phyloP scores from a whole-genome alignment of 2,113 vertebrate genomes.

The Ceratotherium simum region DNA sequence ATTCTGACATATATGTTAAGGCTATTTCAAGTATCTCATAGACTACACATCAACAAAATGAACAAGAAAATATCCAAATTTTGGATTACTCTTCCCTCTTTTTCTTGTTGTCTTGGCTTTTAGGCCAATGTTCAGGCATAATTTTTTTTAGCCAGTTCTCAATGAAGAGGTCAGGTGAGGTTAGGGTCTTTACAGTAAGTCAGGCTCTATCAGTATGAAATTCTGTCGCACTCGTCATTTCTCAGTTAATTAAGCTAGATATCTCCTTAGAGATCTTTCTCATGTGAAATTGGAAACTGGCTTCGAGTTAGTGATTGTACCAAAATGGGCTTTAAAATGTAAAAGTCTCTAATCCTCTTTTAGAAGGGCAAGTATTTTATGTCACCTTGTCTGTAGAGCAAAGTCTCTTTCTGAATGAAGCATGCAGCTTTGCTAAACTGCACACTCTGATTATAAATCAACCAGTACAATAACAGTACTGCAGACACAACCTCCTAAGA shows the following conservation, averaged over 20 bases:
- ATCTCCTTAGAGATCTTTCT: conserved; percentile 74
- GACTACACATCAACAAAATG: background rate
- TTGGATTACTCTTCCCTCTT: background rate
- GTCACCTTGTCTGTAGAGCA: conserved; percentile 71
- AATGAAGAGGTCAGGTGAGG: conserved; percentile 67
- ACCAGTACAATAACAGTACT: conserved; percentile 27
- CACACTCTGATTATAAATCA: conserved; percentile 70
- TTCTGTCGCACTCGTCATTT: conserved; percentile 50
- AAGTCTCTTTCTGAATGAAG: conserved; percentile 70
- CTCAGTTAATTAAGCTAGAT: conserved; percentile 74
- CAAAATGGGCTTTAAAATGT: conserved; percentile 75
- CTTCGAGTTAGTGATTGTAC: conserved; percentile 69
- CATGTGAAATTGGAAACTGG: conserved; percentile 71
- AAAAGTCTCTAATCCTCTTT: conserved; percentile 76
- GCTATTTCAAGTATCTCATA: background rate
- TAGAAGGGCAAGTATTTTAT: conserved; percentile 69
- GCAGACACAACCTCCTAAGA: conserved; percentile 62
- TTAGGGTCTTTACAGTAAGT: conserved; percentile 41
- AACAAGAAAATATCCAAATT: conserved; percentile 28
- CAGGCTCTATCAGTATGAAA: conserved; percentile 45
- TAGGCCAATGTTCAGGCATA: background rate
- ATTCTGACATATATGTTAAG: conserved; percentile 32
- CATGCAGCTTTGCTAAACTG: conserved; percentile 50
- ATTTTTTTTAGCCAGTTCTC: conserved; percentile 56
- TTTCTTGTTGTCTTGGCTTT: conserved; percentile 4